A percentile compares a stretch with the other conserved stretches of the same genome.
Conservation (phyloP, 2,113 vertebrate species). For the Corythornis cristatus region DNA sequence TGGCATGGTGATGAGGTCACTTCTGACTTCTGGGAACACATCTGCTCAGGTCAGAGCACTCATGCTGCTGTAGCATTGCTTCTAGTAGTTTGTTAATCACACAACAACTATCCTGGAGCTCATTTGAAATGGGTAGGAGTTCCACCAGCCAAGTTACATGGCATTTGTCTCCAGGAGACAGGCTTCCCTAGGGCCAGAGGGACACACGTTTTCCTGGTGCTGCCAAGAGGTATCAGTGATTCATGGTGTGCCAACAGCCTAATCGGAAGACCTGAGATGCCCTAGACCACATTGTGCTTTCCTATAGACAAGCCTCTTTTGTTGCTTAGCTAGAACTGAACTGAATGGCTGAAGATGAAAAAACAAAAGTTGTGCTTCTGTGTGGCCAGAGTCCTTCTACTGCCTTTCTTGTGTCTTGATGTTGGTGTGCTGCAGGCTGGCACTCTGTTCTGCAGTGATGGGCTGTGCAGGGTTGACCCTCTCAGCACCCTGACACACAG, state of each 20-base stretch:
- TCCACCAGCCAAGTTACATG: neutral
- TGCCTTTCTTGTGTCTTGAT: neutral
- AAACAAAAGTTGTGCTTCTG: neutral
- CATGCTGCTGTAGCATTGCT: neutral
- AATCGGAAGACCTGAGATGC: neutral
- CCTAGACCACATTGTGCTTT: rapidly evolving
- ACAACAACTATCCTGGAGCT: neutral
- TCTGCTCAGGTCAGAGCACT: neutral
- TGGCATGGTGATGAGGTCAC: neutral
- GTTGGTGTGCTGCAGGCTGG: neutral
- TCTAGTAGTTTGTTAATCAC: neutral
- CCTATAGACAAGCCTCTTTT: rapidly evolving
- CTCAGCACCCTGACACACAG: rapidly evolving
- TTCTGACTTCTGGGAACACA: neutral
- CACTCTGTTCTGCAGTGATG: neutral
- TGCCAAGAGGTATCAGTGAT: neutral
- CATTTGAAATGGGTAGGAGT: neutral
- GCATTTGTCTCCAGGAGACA: neutral
- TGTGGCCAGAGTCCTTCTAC: neutral
- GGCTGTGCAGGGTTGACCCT: neutral
- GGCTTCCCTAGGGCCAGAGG: neutral
- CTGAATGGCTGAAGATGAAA: neutral
- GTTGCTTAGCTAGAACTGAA: neutral
- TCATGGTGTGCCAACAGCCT: neutral
- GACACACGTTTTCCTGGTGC: neutral